A percentile compares a stretch with the other conserved stretches of the same genome.
Evolutionary conservation across 35 echinoderm and acorn worm genomes (phyloP).

Genomic region (Patiria miniata): DNA sequence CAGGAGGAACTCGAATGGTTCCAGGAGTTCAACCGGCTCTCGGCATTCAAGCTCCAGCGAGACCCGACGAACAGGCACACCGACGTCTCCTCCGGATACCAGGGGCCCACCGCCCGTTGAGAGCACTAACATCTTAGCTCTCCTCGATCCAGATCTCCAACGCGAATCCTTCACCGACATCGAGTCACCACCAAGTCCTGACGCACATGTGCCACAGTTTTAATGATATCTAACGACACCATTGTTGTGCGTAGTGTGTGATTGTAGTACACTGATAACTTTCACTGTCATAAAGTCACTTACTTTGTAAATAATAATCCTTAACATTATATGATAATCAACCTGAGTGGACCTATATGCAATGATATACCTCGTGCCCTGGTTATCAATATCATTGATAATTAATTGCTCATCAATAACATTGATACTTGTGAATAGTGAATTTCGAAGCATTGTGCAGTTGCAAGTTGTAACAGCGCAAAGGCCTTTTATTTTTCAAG

Average conservation of each 20-base stretch:
- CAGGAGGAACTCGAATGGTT: conserved; percentile 56
- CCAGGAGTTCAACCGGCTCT: conserved; percentile 47
- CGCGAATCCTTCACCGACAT: conserved; percentile 64
- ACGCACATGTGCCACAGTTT: conserved; percentile 39
- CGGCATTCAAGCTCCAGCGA: conserved; percentile 45
- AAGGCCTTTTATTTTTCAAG: too few relatives aligned
- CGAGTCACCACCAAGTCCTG: conserved; percentile 82
- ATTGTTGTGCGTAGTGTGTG: not conserved
- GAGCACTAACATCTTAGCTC: conserved; percentile 44
- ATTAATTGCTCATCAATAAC: not conserved
- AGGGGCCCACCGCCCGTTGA: conserved; percentile 71
- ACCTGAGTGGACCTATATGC: not conserved
- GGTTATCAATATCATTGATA: not conserved
- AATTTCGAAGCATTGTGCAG: too few relatives aligned
- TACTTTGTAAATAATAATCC: not conserved
- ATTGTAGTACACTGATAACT: not conserved
- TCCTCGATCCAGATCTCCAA: conserved; percentile 39
- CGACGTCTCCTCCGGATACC: not conserved
- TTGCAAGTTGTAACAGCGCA: too few relatives aligned
- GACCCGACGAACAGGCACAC: conserved; percentile 10
- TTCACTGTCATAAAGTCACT: not conserved
- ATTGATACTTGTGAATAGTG: too few relatives aligned
- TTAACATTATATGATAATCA: not conserved
- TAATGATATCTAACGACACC: not conserved
- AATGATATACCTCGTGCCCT: not conserved